Evolutionary conservation across 2,797 vertebrate species (phyloP).

Genomic region (Channa striata): DNA sequence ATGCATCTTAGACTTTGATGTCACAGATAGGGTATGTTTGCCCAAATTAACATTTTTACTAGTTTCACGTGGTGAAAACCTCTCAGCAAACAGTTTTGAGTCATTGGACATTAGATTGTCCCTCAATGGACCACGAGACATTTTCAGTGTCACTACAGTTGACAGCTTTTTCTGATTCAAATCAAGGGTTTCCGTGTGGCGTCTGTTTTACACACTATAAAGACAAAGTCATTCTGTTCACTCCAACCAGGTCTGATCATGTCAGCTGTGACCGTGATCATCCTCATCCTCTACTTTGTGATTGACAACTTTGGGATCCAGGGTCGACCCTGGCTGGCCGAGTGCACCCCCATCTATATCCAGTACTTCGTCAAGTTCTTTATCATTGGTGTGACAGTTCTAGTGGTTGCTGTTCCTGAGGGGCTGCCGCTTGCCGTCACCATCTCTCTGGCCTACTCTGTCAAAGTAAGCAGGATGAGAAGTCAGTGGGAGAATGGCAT

Average conservation of each 20-base stretch:
- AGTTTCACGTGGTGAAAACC: neutral
- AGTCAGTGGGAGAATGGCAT: neutral
- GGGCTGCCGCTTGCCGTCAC: constrained; percentile 96
- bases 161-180: neutral
- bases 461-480: constrained; percentile 87
- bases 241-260: constrained; percentile 91
- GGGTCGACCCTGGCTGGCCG: constrained; percentile 85
- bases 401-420: constrained; percentile 97
- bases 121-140: neutral
- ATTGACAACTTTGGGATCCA: constrained; percentile 92
- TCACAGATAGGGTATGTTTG: too few species aligned
- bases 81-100: neutral
- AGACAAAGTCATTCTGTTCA: neutral
- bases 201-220: neutral
- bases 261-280: constrained; percentile 95
- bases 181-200: neutral
- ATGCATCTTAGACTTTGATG: neutral
- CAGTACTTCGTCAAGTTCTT: constrained; percentile 99
- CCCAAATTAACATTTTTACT: neutral
- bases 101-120: neutral
- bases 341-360: constrained; percentile 96
- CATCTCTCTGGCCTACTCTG: constrained; percentile 97
- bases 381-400: constrained; percentile 96
- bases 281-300: constrained; percentile 96
- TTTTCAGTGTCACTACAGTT: neutral